Conservation (phyloP, 2,797 vertebrate species). For the Tenualosa ilisha region DNA sequence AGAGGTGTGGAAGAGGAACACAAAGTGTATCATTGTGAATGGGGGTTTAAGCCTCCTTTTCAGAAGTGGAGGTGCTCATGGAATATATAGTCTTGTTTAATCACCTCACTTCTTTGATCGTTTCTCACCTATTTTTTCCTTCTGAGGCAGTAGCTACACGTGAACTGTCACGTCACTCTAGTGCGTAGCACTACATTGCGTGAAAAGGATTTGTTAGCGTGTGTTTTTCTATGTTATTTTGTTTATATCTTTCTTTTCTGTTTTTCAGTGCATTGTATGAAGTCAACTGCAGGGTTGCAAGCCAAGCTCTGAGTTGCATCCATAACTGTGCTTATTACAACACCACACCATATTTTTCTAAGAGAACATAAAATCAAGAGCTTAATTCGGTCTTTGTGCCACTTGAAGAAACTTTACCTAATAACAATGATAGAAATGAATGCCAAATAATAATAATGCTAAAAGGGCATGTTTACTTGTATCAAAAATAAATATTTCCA, state of each 20-base stretch:
- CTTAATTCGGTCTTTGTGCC: no score
- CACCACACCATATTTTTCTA: not conserved
- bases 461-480: not conserved
- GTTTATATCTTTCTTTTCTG: not conserved
- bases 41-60: slow-evolving; percentile 1
- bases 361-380: not conserved
- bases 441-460: not conserved
- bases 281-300: not conserved
- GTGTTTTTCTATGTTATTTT: not conserved
- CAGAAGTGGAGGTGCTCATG: not conserved
- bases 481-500: not conserved
- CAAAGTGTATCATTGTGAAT: slow-evolving; percentile 27
- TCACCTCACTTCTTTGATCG: not conserved
- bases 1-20: not conserved
- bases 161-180: not conserved
- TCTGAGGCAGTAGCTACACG: not conserved
- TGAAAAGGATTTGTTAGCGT: not conserved
- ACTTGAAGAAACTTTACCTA: not conserved
- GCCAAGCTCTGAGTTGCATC: not conserved
- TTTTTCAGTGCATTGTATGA: not conserved
- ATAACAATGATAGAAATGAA: not conserved
- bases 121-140: not conserved
- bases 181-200: not conserved
- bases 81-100: not conserved
- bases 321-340: not conserved